Base-by-base conservation (phyloP, 2,888 invertebrate genomes). In the Parnassius orleans region DNA sequence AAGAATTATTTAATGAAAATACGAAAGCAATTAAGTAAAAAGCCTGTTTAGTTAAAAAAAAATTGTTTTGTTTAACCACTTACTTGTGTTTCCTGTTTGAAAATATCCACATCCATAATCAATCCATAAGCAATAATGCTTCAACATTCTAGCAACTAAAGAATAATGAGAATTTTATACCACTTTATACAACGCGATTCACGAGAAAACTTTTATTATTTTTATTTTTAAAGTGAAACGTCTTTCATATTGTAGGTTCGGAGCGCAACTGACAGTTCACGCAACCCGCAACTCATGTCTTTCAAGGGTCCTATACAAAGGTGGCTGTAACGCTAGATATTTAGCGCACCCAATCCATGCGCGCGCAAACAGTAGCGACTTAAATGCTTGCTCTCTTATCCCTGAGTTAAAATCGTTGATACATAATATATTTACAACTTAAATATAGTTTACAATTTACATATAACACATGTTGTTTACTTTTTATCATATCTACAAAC, bases 351-450 rank as follows among this genome's bases (percentile, higher is more conserved):
- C 55, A 19, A 12, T 15, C 15, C 10, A 54, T 60, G 60, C 60
- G 60, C 60, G 60, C 60, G 60, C 60, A 60, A 50, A 53, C 47
- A 43, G 12, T 9, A 48, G 53, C 10, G 14, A 11, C 11, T 53
- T 33, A 33, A 33, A 33, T 7, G 33, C 33, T 33, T 3, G 7
- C 7, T 1, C 33, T 33, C 33, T 33, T 3, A 24, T 24, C 3
- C 24, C 24, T 24, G 7, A 33, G 7, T 5, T 5, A 33, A 33
- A 33, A 33, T 33, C 33, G 33, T 33, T 33, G 33, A 33, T 33
- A 33, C 33, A 19, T 19, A 19, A 19, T 19, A 19, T 19, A 19
- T 19, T 19, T 19, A 19, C 19, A 19, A 19, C 19, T 19, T 19
- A 19, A 19, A 2, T 19, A 19, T 19, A 19, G 19, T 19, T 19